Percentiles rank a stretch among this genome's conserved stretches.
phyloP scores from a whole-genome alignment of 2,888 invertebrate genomes.

The Harmothoe impar region DNA sequence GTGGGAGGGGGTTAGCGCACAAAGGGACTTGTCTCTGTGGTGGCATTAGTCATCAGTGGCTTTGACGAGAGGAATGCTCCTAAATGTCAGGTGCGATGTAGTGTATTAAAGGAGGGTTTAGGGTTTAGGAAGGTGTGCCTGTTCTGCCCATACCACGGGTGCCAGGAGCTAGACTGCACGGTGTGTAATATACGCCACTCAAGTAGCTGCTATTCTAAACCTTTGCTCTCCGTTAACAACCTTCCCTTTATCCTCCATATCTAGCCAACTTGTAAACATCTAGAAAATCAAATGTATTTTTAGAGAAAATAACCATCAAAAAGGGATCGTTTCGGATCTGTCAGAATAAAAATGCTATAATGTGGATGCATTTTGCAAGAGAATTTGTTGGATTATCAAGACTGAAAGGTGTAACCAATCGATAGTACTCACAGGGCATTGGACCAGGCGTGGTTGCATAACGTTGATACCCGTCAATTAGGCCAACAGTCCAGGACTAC shows the following conservation, averaged over 20 bases:
- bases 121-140: no score
- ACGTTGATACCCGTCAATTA: slow-evolving; percentile 7
- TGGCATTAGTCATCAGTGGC: slow-evolving; percentile 24
- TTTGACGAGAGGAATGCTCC: background rate
- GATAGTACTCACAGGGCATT: background rate
- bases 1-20: background rate
- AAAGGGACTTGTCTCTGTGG: background rate
- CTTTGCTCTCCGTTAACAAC: background rate
- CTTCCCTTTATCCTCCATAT: background rate
- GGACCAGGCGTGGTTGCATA: background rate
- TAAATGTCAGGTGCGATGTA: background rate
- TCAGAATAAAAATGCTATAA: no score
- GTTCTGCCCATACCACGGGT: background rate
- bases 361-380: no score
- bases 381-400: no score
- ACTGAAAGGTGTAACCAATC: slow-evolving; percentile 2
- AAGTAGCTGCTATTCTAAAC: slow-evolving; percentile 33
- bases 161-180: background rate
- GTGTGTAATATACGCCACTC: background rate
- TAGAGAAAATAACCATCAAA: no score
- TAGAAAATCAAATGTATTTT: background rate
- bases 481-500: background rate
- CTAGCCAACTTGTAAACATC: background rate
- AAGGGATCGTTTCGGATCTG: no score
- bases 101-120: no score